Conservation (phyloP, 2,888 invertebrate species). For the Onthophagus sagittarius region DNA sequence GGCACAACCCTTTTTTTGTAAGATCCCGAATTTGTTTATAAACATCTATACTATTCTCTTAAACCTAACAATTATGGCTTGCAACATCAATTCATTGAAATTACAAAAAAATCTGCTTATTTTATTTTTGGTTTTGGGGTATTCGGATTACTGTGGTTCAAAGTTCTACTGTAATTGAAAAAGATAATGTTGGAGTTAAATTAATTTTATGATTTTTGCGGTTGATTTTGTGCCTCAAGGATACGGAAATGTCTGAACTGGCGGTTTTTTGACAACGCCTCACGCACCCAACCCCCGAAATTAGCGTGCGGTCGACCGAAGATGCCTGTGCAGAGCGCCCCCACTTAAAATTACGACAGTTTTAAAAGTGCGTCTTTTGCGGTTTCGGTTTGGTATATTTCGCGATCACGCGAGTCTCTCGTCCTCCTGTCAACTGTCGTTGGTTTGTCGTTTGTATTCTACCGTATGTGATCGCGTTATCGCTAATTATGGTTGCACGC, state of each 20-base stretch:
- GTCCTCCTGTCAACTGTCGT: background rate
- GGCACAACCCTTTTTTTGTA: no score
- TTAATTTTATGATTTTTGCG: background rate
- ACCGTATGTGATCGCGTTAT: background rate
- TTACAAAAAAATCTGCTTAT: no score
- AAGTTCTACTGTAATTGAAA: no score
- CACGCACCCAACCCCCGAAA: background rate
- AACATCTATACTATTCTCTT: no score
- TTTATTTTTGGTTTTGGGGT: no score
- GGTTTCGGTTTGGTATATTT: background rate
- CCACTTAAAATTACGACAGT: background rate
- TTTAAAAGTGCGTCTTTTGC: background rate
- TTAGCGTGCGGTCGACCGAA: background rate
- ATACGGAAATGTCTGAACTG: background rate
- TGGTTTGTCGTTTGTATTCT: background rate
- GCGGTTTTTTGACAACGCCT: background rate
- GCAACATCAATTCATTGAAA: no score
- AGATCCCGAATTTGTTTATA: no score
- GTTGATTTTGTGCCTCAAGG: background rate
- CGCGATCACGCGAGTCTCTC: background rate
- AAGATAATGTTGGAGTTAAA: no score
- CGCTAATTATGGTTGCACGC: background rate
- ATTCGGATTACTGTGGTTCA: no score
- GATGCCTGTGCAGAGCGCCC: background rate
- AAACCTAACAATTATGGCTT: no score